Evolutionary conservation across 23 tunicate species (phyloP).

Genomic region (Corella eumyota): DNA sequence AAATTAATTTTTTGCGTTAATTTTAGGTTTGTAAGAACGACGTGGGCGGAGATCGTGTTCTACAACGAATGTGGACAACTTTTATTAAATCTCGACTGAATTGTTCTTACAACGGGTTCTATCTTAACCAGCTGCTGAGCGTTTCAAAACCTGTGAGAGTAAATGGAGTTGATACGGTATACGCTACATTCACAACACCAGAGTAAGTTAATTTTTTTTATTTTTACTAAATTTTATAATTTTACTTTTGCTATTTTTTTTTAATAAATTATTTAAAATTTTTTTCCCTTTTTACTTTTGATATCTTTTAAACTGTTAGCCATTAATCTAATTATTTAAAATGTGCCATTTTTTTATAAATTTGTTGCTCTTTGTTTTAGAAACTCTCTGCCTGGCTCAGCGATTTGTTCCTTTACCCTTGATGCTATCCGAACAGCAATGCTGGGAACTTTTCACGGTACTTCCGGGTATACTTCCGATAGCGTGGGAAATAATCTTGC

Average conservation of each 20-base stretch:
- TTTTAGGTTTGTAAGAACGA: slow-evolving; percentile 76
- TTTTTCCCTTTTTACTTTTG: neutral
- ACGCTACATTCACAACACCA: slow-evolving; percentile 61
- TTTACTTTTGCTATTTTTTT: neutral
- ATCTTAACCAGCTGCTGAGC: slow-evolving; percentile 52
- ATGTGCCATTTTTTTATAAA: neutral
- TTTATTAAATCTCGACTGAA: slow-evolving; percentile 66
- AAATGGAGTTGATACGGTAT: slow-evolving; percentile 19
- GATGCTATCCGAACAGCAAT: slow-evolving; percentile 27
- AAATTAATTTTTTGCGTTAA: neutral
- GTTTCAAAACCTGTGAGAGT: slow-evolving; percentile 36
- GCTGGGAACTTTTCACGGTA: slow-evolving; percentile 26
- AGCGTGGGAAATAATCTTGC: slow-evolving; percentile 4
- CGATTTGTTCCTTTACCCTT: slow-evolving; percentile 51
- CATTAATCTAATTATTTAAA: neutral
- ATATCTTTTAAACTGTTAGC: neutral
- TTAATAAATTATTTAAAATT: neutral
- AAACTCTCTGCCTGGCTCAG: slow-evolving; percentile 62
- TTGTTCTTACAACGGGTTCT: slow-evolving; percentile 83
- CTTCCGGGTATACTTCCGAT: neutral
- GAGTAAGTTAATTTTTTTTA: slow-evolving; percentile 24
- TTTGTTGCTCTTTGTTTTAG: too few species aligned
- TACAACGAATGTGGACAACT: slow-evolving; percentile 47
- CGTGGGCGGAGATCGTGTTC: slow-evolving; percentile 51
- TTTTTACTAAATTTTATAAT: neutral